Evolutionary conservation across 2,113 vertebrate species (phyloP), one percentile per base, ranked within the genome.

Genomic region (Gymnocephalus cernua): DNA sequence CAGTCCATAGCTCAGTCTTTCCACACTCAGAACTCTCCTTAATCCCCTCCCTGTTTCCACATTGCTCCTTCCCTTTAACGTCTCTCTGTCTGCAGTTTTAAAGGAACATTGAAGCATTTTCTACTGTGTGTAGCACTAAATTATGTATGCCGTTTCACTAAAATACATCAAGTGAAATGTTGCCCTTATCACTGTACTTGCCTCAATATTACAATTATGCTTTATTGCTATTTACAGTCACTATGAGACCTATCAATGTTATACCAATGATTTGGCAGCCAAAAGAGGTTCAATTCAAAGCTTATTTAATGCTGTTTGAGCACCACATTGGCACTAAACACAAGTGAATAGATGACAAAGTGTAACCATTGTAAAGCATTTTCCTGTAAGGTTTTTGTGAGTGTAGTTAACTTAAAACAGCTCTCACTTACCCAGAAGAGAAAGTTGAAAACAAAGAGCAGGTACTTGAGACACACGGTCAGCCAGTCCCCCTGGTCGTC

Each of bases 371-470:
- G 10, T 16, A 45, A 14, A 2, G 54, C 1, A 23, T 54, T 15
- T 53, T 61, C 19, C 72, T 56, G 23, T 23, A 4, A 45, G 25
- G 16, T 27, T 12, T 57, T 16, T 41, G 12, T n/a, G 41, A 73
- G 11, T n/a, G 53, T 15, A 56, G 2, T 18, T 7, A 11, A 13
- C 10, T 45, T n/a, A 11, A 48, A 53, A 29, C 51, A 47, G 53
- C 38, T 23, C 7, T 53, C 54, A 95, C 96, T 96, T 90, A 97
- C 96, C 96, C 97, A 97, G 87, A 98, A 98, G 79, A 97, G 93
- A 88, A 97, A 96, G 91, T 97, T 97, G 87, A 97, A 97, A 51
- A 96, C 65, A 74, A 97, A 96, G 32, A 97, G 96, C 35, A 98
- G 89, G 81, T 96, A 96, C 88, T 97, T 97, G 81, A 98, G 92